Conservation (phyloP, 2,113 vertebrate genomes). For the Phrynocephalus versicolor region DNA sequence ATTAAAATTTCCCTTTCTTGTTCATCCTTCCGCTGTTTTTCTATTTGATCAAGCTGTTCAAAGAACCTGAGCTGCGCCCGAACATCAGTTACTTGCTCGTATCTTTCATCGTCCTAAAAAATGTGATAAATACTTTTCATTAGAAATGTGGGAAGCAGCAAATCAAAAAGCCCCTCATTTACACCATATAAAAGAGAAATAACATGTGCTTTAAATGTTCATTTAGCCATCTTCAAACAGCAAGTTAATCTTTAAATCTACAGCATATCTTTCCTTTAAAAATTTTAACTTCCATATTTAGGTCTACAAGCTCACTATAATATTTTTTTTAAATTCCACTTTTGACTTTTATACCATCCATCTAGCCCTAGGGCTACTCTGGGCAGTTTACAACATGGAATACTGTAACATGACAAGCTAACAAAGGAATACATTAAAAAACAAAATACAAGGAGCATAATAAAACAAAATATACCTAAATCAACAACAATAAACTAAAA, state of each 20-base stretch:
- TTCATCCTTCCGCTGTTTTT: conserved; percentile 93
- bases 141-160: conserved; percentile 11
- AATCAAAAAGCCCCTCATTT: conserved; percentile 42
- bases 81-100: conserved; percentile 89
- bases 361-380: too few relatives aligned
- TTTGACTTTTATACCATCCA: too few relatives aligned
- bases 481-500: too few relatives aligned
- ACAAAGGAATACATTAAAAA: too few relatives aligned
- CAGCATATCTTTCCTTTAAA: conserved; percentile 35
- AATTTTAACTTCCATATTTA: neutral
- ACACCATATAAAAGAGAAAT: conserved; percentile 19
- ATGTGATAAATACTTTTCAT: conserved; percentile 37
- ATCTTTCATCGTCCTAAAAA: conserved; percentile 87
- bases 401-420: too few relatives aligned
- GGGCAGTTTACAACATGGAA: too few relatives aligned
- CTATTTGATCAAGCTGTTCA: conserved; percentile 94
- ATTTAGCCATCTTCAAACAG: conserved; percentile 51
- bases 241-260: conserved; percentile 48
- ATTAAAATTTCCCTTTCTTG: conserved; percentile 92
- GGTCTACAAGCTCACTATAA: conserved; percentile 52
- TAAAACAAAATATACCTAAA: too few relatives aligned
- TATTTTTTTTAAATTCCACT: conserved; percentile 60
- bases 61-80: conserved; percentile 94
- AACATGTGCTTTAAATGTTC: conserved; percentile 32
- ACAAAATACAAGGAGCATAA: too few relatives aligned